A percentile compares a stretch with the other conserved stretches of the same genome.
Conservation (phyloP, 2,888 invertebrate species). For the Hyalella azteca region DNA sequence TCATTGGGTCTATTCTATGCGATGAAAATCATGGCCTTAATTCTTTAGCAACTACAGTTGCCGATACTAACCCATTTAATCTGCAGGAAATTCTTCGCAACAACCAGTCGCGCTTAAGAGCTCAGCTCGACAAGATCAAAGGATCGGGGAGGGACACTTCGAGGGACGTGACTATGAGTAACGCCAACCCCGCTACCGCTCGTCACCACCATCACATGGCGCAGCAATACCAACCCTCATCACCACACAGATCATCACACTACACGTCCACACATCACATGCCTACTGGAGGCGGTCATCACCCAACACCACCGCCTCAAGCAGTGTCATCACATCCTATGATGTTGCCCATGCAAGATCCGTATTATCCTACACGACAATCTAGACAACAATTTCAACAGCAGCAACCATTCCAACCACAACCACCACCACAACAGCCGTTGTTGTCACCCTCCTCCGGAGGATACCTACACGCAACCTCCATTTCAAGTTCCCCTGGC, state of each 20-base stretch:
- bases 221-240: neutral
- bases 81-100: slow-evolving; percentile 45
- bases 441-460: neutral
- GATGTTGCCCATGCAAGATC: neutral
- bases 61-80: neutral
- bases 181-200: neutral
- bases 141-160: slow-evolving; percentile 38
- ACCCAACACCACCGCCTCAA: neutral
- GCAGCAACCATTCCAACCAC: no score
- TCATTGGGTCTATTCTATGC: no score
- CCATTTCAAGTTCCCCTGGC: neutral
- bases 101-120: slow-evolving; percentile 43
- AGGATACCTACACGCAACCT: neutral
- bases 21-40: no score
- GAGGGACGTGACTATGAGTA: slow-evolving; percentile 41
- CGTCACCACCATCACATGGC: neutral
- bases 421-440: neutral
- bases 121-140: slow-evolving; percentile 50
- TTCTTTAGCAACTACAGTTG: no score
- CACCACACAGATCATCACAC: slow-evolving; percentile 25
- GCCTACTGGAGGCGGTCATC: neutral
- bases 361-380: neutral
- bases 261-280: slow-evolving; percentile 11
- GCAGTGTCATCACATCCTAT: neutral
- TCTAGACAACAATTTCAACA: neutral